These are phyloP conservation scores for Oscheius sp. DNA, from an alignment of 2,888 invertebrate species.

Conservation along the genomic window DNA sequence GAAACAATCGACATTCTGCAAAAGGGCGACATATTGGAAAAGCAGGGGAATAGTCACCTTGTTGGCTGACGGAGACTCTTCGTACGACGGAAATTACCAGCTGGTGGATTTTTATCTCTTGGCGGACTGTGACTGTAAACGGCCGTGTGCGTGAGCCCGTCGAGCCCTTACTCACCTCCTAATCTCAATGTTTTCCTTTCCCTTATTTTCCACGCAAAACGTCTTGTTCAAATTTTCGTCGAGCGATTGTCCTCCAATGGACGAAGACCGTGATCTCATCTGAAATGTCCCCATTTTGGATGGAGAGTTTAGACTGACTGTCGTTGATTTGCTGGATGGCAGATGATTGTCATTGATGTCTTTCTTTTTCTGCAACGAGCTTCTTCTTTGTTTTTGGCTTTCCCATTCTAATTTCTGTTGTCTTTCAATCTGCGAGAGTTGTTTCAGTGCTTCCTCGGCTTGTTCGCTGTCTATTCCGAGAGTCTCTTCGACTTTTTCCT, in stretches of 20 bases:
- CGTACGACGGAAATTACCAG: neutral
- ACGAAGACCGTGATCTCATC: constrained; percentile 8
- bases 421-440: constrained; percentile 17
- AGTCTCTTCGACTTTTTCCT: constrained; percentile 43
- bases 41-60: neutral
- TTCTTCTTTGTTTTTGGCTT: neutral
- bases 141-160: neutral
- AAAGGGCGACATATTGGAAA: neutral
- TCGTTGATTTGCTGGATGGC: neutral
- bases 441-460: constrained; percentile 44
- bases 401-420: constrained; percentile 13
- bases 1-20: neutral
- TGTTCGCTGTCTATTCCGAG: constrained; percentile 48
- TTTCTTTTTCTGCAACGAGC: neutral
- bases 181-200: constrained; percentile 1
- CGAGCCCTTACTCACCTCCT: neutral
- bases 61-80: constrained; percentile 3
- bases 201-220: constrained; percentile 4
- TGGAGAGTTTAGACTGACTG: neutral
- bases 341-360: constrained; percentile 21
- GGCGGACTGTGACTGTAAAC: constrained; percentile 6
- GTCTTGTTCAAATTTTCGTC: neutral
- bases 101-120: neutral
- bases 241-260: neutral
- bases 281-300: neutral